phyloP scores from a whole-genome alignment of 1,140 invertebrate genomes.

The Drosophila parvula region DNA sequence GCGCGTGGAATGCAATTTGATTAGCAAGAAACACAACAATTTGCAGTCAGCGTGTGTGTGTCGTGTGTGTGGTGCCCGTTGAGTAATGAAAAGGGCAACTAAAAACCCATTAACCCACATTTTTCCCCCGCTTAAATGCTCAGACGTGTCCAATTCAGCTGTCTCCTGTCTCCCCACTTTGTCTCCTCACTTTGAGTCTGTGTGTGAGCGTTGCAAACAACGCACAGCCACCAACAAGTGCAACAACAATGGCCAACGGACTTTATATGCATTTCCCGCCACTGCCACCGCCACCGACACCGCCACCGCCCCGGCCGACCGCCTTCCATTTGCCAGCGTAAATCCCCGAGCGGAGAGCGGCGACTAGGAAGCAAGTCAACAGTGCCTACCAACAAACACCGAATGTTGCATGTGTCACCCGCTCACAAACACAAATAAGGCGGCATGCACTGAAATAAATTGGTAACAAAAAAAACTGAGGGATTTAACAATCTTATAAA shows the following conservation, averaged over 20 bases:
- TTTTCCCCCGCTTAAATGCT: conserved; percentile 72
- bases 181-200: conserved; percentile 18
- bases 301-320: conserved; percentile 11
- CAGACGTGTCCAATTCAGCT: conserved; percentile 54
- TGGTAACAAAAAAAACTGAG: too few species aligned
- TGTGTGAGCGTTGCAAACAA: conserved; percentile 32
- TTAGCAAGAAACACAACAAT: conserved; percentile 54
- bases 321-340: conserved; percentile 58
- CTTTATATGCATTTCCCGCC: conserved; percentile 69
- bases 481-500: too few species aligned
- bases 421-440: conserved; percentile 27
- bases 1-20: conserved; percentile 48
- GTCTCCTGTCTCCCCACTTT: conserved; percentile 35
- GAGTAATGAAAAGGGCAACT: conserved; percentile 75
- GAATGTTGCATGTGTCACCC: conserved; percentile 66
- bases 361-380: conserved; percentile 71
- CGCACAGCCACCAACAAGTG: conserved; percentile 31
- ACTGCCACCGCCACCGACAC: conserved; percentile 11
- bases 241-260: conserved; percentile 57
- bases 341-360: conserved; percentile 61
- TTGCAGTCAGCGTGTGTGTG: conserved; percentile 32
- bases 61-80: conserved; percentile 31
- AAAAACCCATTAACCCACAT: conserved; percentile 81
- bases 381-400: conserved; percentile 56
- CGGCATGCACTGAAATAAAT: conserved; percentile 12